Conservation (phyloP, 2,797 vertebrate species). For the Sternarchorhynchus goeldii region DNA sequence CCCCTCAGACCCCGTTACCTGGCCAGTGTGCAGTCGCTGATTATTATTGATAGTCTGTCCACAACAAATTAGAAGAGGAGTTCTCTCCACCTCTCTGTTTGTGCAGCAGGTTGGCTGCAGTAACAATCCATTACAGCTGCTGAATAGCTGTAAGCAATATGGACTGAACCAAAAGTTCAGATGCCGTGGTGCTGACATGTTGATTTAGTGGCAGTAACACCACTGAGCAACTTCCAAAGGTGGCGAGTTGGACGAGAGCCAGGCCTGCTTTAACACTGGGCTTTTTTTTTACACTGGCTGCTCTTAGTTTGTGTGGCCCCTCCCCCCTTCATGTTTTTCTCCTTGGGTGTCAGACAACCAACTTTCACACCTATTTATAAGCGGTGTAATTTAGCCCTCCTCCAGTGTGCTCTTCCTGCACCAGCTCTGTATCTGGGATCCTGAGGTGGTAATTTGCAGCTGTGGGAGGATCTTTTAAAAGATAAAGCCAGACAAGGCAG, state of each 20-base stretch:
- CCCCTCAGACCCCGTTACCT: background rate
- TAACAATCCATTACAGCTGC: conserved; percentile 73
- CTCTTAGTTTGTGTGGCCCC: conserved; percentile 71
- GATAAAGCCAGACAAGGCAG: background rate
- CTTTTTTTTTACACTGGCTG: conserved; percentile 68
- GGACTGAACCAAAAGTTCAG: conserved; percentile 75
- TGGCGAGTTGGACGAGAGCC: conserved; percentile 81
- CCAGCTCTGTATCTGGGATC: conserved; percentile 10
- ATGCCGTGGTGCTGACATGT: conserved; percentile 77
- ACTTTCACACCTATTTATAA: conserved; percentile 71
- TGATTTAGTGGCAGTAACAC: conserved; percentile 81
- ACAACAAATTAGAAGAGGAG: background rate
- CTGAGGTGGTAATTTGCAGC: conserved; percentile 8
- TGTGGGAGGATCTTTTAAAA: background rate
- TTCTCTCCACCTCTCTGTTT: conserved; percentile 52
- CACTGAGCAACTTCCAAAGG: conserved; percentile 79
- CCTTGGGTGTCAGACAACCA: conserved; percentile 66
- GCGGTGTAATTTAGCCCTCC: conserved; percentile 55
- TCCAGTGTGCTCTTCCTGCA: background rate
- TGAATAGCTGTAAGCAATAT: conserved; percentile 69
- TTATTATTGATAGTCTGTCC: conserved; percentile 25
- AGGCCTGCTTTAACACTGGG: conserved; percentile 72
- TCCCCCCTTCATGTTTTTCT: conserved; percentile 58
- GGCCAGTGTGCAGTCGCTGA: background rate
- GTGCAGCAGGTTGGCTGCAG: conserved; percentile 64